Base-by-base conservation (phyloP, 2,113 vertebrate genomes). In the Origma solitaria region DNA sequence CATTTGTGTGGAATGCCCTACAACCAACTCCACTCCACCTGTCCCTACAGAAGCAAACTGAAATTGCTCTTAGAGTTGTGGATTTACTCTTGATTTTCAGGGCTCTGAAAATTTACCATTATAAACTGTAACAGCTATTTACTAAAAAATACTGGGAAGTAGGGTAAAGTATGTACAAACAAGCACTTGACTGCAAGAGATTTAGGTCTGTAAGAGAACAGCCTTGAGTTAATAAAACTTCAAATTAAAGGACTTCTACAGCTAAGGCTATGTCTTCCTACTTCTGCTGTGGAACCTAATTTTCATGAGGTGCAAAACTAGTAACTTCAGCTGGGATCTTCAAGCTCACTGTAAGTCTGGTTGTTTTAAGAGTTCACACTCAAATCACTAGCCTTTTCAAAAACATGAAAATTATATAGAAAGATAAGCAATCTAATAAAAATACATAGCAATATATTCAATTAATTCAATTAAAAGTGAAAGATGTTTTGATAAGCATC, bases 41-140 rank as follows among this genome's bases (percentile, higher is more conserved):
- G n/a, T 58, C 9, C 9, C 7, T 75, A 6, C 11, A 40, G 17
- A 15, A 56, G 42, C 15, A 28, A 47, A 15, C 8, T 1, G 11
- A 57, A 87, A 40, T 60, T 44, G 31, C 3, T 49, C 25, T 33
- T 82, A 1, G 0, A 0, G 28, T 22, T 13, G 12, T 21, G 40
- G 27, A 6, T 62, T 3, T 24, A 40, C 15, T 53, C 15, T 45
- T 20, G 11, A 12, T 60, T 80, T 79, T 79, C 45, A 76, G 21
- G 27, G 11, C 6, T 10, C 19, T 9, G 1, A 44, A 18, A n/a
- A n/a, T n/a, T 56, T 84, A 28, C 18, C 2, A 3, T 44, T 6
- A 2, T 28, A 64, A 76, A 7, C 7, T 4, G 0, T 71, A 64
- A 49, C 11, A 66, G 31, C 6, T 42, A 7, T 44, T 71, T 68